Base-by-base conservation (phyloP, 1,140 invertebrate genomes). In the Aradophagus sp. region DNA sequence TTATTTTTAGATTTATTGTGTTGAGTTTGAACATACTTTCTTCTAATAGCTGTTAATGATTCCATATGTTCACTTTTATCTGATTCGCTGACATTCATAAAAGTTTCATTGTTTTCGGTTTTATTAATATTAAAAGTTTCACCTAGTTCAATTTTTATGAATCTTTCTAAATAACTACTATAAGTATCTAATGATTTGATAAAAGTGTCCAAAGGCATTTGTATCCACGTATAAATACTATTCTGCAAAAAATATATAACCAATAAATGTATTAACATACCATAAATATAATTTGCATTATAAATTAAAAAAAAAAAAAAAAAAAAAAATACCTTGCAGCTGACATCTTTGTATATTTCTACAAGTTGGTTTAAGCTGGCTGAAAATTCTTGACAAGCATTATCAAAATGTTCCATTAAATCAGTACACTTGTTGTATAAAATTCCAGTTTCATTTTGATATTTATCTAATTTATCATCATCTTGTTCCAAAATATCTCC, bases 181-280 rank as follows among this genome's bases (percentile, higher is more conserved):
- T 84, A 82, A 5, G 79, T 72, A 62, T 84, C 78, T 19, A 84
- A 62, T 36, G 82, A 80, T 50, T 80, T 85, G 11, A 77, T 74
- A 41, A 80, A 84, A 11, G 74, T 36, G 17, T 86, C 77, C 2
- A 82, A 39, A 13, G 82, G 81, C 61, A 84, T 74, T 72, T 85
- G 81, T 5, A 75, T 77, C 83, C 82, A 85, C 2, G 78, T 48
- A 12, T 76, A 56, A 23, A 73, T 35, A 5, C 56, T 76, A 76
- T 78, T 80, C 83, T 85, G 17, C 3, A 62, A 62, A 48, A 63
- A 36, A n/a, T n/a, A n/a, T n/a, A n/a, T n/a, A n/a, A n/a, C n/a
- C n/a, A n/a, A n/a, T n/a, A n/a, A n/a, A n/a, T n/a, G n/a, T n/a
- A n/a, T n/a, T n/a, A n/a, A n/a, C n/a, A n/a, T n/a, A n/a, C 48